Percentiles rank a stretch among this genome's conserved stretches.
Conservation (phyloP, 2,113 vertebrate genomes). For the Sminthopsis crassicaudata region DNA sequence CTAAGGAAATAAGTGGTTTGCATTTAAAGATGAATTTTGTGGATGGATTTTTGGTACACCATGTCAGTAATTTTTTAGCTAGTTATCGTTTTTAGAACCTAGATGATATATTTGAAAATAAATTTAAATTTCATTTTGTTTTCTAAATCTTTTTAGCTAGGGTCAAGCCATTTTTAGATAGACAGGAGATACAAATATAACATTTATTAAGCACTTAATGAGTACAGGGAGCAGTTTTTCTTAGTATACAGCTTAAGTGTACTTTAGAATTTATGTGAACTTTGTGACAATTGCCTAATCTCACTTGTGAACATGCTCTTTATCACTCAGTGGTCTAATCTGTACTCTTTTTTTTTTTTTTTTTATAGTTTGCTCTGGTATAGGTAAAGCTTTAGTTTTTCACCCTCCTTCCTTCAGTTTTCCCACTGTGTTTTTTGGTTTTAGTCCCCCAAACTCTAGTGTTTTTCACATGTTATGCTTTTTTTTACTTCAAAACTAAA, state of each 20-base stretch:
- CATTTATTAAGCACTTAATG: too few relatives aligned
- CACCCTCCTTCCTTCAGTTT: not conserved
- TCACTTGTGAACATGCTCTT: not conserved
- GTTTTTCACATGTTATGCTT: not conserved
- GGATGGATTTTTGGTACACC: slow-evolving; percentile 40
- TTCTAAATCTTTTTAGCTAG: slow-evolving; percentile 36
- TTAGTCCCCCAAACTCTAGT: not conserved
- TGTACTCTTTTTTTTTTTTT: slow-evolving; percentile 22
- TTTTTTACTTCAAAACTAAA: not conserved
- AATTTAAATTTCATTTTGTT: slow-evolving; percentile 56
- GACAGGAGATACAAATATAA: too few relatives aligned
- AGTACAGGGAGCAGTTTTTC: not conserved
- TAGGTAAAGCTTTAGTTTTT: not conserved
- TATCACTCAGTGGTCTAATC: not conserved
- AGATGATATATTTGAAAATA: slow-evolving; percentile 48
- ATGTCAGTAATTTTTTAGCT: not conserved
- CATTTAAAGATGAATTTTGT: slow-evolving; percentile 50
- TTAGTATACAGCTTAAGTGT: not conserved
- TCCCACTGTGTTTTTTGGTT: not conserved
- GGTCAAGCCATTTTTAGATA: not conserved
- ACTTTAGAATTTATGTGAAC: not conserved
- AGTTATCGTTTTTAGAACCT: not conserved
- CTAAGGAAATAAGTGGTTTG: slow-evolving; percentile 6
- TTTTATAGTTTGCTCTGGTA: not conserved
- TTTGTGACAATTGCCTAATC: not conserved